phyloP scores from a whole-genome alignment of 2,113 vertebrate genomes.

The Bombycilla garrulus region DNA sequence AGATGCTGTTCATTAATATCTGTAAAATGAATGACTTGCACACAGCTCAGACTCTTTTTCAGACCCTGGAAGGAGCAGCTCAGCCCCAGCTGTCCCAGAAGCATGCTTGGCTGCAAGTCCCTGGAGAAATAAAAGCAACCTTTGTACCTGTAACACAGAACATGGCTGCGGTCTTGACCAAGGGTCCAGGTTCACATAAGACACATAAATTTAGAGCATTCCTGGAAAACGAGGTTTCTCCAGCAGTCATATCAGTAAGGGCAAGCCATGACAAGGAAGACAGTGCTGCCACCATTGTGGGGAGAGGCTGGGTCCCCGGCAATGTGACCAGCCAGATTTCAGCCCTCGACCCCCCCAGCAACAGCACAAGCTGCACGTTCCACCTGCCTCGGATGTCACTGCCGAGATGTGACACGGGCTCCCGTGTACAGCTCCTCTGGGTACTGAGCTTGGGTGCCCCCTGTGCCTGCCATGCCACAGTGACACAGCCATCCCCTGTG shows the following conservation, averaged over 20 bases:
- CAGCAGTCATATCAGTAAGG: not conserved
- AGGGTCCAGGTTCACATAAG: slow-evolving; percentile 1
- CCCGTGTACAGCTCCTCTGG: not conserved
- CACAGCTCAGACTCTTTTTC: not conserved
- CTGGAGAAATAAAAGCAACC: not conserved
- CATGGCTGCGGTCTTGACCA: not conserved
- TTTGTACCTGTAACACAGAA: not conserved
- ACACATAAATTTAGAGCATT: not conserved
- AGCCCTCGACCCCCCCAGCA: accelerated
- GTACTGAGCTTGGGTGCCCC: accelerated
- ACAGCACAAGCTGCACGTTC: not conserved
- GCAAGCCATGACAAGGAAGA: not conserved
- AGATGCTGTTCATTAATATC: not conserved
- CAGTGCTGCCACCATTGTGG: accelerated
- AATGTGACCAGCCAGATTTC: not conserved
- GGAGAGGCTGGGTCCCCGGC: not conserved
- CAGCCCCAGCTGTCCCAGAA: not conserved
- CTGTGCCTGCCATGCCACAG: not conserved
- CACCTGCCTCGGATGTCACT: not conserved
- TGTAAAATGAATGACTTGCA: not conserved
- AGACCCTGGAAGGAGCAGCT: not conserved
- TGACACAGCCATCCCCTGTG: no score
- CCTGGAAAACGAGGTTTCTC: not conserved
- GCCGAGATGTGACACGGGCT: accelerated
- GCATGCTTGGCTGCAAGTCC: not conserved